A percentile compares a stretch with the other conserved stretches of the same genome.
phyloP scores from a whole-genome alignment of 2,797 vertebrate species.

The Sphaeramia orbicularis region DNA sequence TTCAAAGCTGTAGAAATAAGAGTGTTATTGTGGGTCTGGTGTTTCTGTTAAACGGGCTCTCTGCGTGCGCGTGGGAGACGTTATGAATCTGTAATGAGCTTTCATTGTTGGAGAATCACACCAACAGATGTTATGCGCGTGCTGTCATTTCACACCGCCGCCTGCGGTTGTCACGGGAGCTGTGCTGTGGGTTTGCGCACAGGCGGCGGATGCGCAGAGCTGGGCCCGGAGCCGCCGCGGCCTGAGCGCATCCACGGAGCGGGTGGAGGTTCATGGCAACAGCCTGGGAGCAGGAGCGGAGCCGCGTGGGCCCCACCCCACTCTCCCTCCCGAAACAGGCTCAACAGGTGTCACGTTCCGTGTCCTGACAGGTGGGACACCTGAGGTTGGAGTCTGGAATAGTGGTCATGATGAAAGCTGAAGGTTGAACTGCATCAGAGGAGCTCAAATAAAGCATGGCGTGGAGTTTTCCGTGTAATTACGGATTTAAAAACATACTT shows the following conservation, averaged over 20 bases:
- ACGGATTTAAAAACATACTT: neutral
- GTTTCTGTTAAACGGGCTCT: slow-evolving; percentile 18
- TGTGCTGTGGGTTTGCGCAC: neutral
- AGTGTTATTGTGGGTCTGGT: neutral
- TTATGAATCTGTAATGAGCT: slow-evolving; percentile 88
- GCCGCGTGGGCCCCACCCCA: slow-evolving; percentile 17
- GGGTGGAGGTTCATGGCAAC: slow-evolving; percentile 6
- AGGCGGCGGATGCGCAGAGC: neutral
- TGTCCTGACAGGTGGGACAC: slow-evolving; percentile 73
- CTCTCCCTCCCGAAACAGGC: neutral
- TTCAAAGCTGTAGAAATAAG: neutral
- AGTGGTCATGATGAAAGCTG: neutral
- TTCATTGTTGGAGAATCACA: slow-evolving; percentile 81
- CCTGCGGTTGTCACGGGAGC: slow-evolving; percentile 65
- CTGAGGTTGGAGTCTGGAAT: slow-evolving; percentile 41
- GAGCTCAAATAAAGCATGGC: too few species aligned
- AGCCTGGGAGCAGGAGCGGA: slow-evolving; percentile 40
- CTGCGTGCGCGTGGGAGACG: slow-evolving; percentile 67
- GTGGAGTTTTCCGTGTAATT: neutral
- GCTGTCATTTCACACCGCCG: slow-evolving; percentile 83
- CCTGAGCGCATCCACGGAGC: too few species aligned
- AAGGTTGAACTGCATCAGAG: too few species aligned
- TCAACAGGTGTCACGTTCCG: slow-evolving; percentile 80
- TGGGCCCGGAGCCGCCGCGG: neutral
- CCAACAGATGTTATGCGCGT: slow-evolving; percentile 86